Conservation (phyloP, 2,888 invertebrate species). For the Drosophila prolongata region DNA sequence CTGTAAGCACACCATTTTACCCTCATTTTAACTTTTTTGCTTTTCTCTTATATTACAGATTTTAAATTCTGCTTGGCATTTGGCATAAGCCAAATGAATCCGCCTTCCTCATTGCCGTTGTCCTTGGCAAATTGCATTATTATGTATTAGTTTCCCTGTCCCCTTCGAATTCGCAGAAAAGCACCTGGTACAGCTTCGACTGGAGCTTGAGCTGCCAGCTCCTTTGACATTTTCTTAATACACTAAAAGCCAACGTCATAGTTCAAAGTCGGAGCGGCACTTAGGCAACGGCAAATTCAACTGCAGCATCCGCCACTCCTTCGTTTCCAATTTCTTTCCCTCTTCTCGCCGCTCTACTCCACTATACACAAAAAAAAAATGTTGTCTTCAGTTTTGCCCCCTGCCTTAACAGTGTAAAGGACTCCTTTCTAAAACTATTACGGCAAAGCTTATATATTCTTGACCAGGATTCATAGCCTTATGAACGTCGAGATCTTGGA, state of each 20-base stretch:
- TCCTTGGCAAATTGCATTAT: conserved; percentile 68
- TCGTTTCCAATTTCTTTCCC: conserved; percentile 1
- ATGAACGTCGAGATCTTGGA: no score
- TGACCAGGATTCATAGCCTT: no score
- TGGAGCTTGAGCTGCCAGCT: conserved; percentile 23
- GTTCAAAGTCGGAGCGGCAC: conserved; percentile 69
- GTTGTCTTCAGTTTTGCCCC: not conserved
- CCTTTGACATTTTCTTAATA: conserved; percentile 63
- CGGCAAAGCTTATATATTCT: no score
- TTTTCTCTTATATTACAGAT: conserved; percentile 9
- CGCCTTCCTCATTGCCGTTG: conserved; percentile 50
- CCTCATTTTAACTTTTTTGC: not conserved
- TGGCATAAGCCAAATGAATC: conserved; percentile 56
- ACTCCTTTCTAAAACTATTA: no score
- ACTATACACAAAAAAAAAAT: not conserved
- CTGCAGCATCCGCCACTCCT: conserved; percentile 47
- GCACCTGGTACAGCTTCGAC: conserved; percentile 21
- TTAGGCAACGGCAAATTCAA: conserved; percentile 63
- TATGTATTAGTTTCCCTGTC: conserved; percentile 54
- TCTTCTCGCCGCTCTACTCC: not conserved
- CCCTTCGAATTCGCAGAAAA: conserved; percentile 9
- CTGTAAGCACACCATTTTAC: not conserved
- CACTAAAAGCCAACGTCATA: conserved; percentile 73
- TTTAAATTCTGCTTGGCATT: conserved; percentile 29
- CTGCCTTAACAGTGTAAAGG: no score